A percentile compares a stretch with the other conserved stretches of the same genome.
Evolutionary conservation across 2,113 vertebrate genomes (phyloP).

Genomic region (Cynoglossus semilaevis): DNA sequence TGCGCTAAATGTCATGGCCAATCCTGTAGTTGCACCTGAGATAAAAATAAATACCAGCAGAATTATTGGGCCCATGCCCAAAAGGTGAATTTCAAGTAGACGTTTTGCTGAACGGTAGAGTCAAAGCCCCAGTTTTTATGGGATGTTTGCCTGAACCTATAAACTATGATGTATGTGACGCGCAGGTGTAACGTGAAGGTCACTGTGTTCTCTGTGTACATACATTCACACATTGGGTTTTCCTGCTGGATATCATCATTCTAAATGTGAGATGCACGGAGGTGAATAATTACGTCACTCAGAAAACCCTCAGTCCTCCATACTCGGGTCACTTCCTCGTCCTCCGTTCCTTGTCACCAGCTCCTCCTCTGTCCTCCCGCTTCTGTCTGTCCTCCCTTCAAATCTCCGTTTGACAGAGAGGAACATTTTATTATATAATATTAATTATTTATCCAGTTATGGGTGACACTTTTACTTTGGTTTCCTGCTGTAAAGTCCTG

Average conservation of each 20-base stretch:
- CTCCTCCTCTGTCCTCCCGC: background rate
- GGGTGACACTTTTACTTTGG: too few relatives aligned
- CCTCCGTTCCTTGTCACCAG: conserved; percentile 18
- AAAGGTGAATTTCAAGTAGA: conserved; percentile 35
- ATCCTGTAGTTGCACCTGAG: conserved; percentile 22
- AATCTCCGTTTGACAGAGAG: conserved; percentile 46
- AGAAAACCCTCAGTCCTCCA: conserved; percentile 73
- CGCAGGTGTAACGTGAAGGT: conserved; percentile 65
- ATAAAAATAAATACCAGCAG: conserved; percentile 1
- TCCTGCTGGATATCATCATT: conserved; percentile 63
- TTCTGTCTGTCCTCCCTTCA: conserved; percentile 27
- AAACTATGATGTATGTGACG: conserved; percentile 60
- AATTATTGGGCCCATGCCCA: conserved; percentile 43
- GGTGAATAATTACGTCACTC: conserved; percentile 75
- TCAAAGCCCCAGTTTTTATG: conserved; percentile 20
- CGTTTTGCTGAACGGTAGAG: conserved; percentile 14
- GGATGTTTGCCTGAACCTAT: conserved; percentile 58
- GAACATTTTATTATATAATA: background rate
- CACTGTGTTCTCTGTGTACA: conserved; percentile 47
- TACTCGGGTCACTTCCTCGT: conserved; percentile 62
- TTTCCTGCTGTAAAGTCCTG: too few relatives aligned
- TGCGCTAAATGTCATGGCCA: conserved; percentile 38
- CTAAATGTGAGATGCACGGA: conserved; percentile 59
- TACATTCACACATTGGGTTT: conserved; percentile 35
- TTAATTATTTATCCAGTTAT: too few relatives aligned